Evolutionary conservation across 2,888 invertebrate species (phyloP).

Genomic region (Acanthosepion esculentum): DNA sequence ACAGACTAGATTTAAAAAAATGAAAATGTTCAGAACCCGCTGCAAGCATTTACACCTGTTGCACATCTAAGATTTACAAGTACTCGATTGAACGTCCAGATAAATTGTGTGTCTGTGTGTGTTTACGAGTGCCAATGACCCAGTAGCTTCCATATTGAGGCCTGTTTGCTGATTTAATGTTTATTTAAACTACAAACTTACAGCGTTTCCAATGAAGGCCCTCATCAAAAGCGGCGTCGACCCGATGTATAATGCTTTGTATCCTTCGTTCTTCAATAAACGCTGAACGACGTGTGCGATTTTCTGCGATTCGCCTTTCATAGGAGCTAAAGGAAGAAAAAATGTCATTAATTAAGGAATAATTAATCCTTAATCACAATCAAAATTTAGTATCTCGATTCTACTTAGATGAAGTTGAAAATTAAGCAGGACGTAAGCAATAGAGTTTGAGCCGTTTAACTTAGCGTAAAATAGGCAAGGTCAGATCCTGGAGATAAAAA

Average conservation of each 20-base stretch:
- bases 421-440: too few species aligned
- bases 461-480: too few species aligned
- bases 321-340: not conserved
- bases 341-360: not conserved
- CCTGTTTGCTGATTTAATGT: too few species aligned
- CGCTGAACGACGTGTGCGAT: not conserved
- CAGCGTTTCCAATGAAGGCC: slow-evolving; percentile 41
- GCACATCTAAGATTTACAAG: not conserved
- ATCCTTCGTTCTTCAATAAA: slow-evolving; percentile 4
- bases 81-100: not conserved
- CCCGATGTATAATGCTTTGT: slow-evolving; percentile 35
- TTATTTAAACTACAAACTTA: not conserved
- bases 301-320: not conserved
- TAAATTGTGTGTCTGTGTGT: not conserved
- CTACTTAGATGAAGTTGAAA: too few species aligned
- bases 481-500: too few species aligned
- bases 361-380: too few species aligned
- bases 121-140: not conserved
- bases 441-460: too few species aligned
- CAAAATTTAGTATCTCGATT: too few species aligned
- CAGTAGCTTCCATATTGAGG: not conserved
- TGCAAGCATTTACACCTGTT: not conserved
- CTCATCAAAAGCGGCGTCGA: slow-evolving; percentile 39
- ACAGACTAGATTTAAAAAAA: too few species aligned
- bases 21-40: too few species aligned